Evolutionary conservation across 2,797 vertebrate species (phyloP).

Genomic region (Pseudomugil tenellus): DNA sequence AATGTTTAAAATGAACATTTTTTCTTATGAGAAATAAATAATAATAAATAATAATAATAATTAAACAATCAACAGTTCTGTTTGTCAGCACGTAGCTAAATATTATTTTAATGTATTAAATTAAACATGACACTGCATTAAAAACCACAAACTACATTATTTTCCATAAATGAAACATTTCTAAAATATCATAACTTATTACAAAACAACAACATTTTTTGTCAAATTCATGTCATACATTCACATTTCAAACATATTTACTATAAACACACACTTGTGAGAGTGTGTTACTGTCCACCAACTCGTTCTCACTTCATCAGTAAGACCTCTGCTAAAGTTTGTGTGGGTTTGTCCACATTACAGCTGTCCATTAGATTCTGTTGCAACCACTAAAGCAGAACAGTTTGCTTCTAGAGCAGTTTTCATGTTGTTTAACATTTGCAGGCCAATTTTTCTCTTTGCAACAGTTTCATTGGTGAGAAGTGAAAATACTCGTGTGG

Average conservation of each 20-base stretch:
- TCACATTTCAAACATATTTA: too few relatives aligned
- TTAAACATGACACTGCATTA: not conserved
- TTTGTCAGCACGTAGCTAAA: not conserved
- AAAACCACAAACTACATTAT: not conserved
- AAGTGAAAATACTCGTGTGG: slow-evolving; percentile 21
- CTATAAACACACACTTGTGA: too few relatives aligned
- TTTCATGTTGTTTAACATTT: not conserved
- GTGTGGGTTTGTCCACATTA: not conserved
- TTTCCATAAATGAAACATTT: not conserved
- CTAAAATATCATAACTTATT: not conserved
- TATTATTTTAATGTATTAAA: not conserved
- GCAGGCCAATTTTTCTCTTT: not conserved
- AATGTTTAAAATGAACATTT: too few relatives aligned
- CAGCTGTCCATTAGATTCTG: not conserved
- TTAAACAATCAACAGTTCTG: not conserved
- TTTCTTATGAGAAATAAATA: not conserved
- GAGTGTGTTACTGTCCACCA: too few relatives aligned
- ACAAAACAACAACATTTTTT: not conserved
- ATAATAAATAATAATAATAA: too few relatives aligned
- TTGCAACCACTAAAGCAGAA: too few relatives aligned
- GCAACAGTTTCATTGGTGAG: not conserved
- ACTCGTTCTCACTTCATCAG: too few relatives aligned
- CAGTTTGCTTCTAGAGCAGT: not conserved
- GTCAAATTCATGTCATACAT: too few relatives aligned
- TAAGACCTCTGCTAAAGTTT: too few relatives aligned